phyloP scores from a whole-genome alignment of 2,888 invertebrate species.

The Saturnia japonica region DNA sequence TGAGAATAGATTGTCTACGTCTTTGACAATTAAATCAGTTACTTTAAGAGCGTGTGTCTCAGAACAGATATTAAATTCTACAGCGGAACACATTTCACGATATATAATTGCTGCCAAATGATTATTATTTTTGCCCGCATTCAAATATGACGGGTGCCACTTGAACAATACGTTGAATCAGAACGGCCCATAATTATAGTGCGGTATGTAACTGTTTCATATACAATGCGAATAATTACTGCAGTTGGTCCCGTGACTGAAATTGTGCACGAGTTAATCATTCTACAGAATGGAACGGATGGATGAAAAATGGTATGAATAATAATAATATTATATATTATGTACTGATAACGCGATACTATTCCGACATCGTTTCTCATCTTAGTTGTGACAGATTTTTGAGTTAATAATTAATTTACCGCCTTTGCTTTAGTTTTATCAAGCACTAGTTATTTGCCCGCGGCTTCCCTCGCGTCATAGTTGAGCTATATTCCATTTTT shows the following conservation, averaged over 20 bases:
- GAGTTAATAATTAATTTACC: not conserved
- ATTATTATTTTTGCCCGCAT: slow-evolving; percentile 33
- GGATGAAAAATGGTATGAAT: slow-evolving; percentile 52
- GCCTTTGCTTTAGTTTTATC: too few species aligned
- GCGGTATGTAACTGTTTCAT: slow-evolving; percentile 67
- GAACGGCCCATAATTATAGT: slow-evolving; percentile 64
- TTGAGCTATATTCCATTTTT: too few species aligned
- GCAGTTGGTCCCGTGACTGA: slow-evolving; percentile 65
- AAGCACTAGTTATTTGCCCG: too few species aligned
- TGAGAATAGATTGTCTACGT: not conserved
- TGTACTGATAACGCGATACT: slow-evolving; percentile 23
- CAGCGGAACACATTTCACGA: slow-evolving; percentile 9
- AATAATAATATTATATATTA: slow-evolving; percentile 15
- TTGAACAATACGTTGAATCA: slow-evolving; percentile 78
- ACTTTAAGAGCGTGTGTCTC: slow-evolving; percentile 10
- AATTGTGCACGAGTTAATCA: slow-evolving; percentile 68
- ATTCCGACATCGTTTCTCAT: not conserved
- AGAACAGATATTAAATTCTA: not conserved
- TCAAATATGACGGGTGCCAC: slow-evolving; percentile 49
- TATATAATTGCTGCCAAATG: slow-evolving; percentile 26
- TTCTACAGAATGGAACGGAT: slow-evolving; percentile 48
- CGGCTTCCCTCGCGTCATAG: too few species aligned
- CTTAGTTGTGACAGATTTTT: not conserved
- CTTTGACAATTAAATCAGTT: not conserved
- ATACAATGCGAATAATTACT: slow-evolving; percentile 77